Conservation (phyloP, 2,113 vertebrate species). For the Podiceps cristatus region DNA sequence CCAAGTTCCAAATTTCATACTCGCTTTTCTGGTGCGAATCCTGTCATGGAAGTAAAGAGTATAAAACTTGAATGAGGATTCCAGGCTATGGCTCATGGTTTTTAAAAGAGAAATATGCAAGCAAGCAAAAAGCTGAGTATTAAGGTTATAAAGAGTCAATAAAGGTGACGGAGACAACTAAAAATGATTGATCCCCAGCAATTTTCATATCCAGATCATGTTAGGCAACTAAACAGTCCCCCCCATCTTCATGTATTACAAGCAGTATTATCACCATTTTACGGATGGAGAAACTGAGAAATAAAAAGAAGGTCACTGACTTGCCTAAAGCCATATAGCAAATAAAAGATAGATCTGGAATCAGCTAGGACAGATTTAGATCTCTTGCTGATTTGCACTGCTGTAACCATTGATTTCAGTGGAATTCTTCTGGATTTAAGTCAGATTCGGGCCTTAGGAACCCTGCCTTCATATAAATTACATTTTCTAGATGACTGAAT, state of each 20-base stretch:
- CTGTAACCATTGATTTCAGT: slow-evolving; percentile 30
- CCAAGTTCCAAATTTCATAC: not conserved
- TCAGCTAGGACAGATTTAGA: slow-evolving; percentile 71
- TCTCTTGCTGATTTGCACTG: slow-evolving; percentile 51
- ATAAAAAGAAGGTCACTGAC: slow-evolving; percentile 72
- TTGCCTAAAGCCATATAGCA: slow-evolving; percentile 67
- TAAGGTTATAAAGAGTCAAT: not conserved
- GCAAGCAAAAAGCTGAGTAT: not conserved
- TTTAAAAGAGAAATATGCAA: not conserved
- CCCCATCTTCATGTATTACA: not conserved
- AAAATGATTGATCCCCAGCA: not conserved
- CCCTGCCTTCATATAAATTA: not conserved
- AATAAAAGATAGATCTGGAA: slow-evolving; percentile 72
- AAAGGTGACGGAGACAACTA: not conserved
- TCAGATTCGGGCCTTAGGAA: not conserved
- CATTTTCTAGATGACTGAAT: not conserved
- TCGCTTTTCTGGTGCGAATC: not conserved
- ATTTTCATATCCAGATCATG: not conserved
- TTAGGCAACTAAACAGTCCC: not conserved
- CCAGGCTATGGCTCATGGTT: not conserved
- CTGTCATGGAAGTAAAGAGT: not conserved
- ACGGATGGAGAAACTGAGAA: slow-evolving; percentile 65
- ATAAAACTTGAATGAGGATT: not conserved
- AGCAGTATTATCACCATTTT: slow-evolving; percentile 60
- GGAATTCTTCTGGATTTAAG: slow-evolving; percentile 26